These are phyloP conservation scores for Parnassius apollo DNA, from an alignment of 2,888 invertebrate genomes.

Conservation along the genomic window DNA sequence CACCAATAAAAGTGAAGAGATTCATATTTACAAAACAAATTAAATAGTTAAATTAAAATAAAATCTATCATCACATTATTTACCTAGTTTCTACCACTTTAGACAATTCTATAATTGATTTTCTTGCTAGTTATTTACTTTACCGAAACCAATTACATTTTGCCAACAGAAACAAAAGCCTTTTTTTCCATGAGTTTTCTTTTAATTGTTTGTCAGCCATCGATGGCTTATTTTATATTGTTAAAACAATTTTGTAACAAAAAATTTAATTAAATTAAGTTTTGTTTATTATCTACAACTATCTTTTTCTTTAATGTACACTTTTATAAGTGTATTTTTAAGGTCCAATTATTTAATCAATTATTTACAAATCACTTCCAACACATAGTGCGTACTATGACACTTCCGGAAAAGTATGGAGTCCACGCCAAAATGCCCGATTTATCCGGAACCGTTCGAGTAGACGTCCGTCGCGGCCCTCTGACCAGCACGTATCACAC, in stretches of 20 bases:
- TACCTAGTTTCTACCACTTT: conserved; percentile 29
- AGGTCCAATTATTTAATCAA: conserved; percentile 35
- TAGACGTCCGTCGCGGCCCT: conserved; percentile 74
- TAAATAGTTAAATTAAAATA: conserved; percentile 45
- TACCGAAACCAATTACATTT: too few relatives aligned
- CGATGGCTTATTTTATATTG: neutral
- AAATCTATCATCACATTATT: conserved; percentile 59
- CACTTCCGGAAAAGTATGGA: conserved; percentile 75
- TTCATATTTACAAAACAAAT: conserved; percentile 35
- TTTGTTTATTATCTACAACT: too few relatives aligned
- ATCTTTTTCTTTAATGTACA: too few relatives aligned
- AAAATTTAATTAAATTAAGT: too few relatives aligned
- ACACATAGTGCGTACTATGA: conserved; percentile 78
- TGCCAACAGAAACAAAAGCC: neutral
- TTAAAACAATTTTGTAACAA: too few relatives aligned
- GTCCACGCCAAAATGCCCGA: conserved; percentile 53
- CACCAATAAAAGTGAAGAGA: conserved; percentile 15
- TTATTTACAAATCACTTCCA: conserved; percentile 68
- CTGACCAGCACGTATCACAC: conserved; percentile 82
- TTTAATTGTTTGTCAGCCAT: neutral
- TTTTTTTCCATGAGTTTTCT: neutral
- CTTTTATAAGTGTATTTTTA: neutral
- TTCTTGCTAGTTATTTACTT: conserved; percentile 14
- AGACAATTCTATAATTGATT: conserved; percentile 6
- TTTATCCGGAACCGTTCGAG: conserved; percentile 68